phyloP scores from a whole-genome alignment of 1,140 invertebrate species.

The Anadara kagoshimensis region DNA sequence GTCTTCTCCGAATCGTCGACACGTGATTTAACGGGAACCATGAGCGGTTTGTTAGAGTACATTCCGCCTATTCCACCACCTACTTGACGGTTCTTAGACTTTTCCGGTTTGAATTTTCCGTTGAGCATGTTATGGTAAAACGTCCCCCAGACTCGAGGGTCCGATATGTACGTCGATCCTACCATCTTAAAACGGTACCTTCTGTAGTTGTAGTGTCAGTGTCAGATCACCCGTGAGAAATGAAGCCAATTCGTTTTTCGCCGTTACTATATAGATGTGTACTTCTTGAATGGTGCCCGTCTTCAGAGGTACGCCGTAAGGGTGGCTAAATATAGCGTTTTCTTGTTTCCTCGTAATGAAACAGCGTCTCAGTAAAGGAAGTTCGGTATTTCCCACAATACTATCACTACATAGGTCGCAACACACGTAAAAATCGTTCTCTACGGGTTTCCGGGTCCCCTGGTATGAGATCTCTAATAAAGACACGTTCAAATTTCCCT shows the following conservation, averaged over 20 bases:
- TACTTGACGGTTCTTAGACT: not conserved
- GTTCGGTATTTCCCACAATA: slow-evolving; percentile 14
- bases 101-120: not conserved
- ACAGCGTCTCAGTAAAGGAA: slow-evolving; percentile 7
- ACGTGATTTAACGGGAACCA: slow-evolving; percentile 9
- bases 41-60: not conserved
- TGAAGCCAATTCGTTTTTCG: slow-evolving; percentile 4
- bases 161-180: slow-evolving; percentile 2
- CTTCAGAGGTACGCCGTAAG: slow-evolving; percentile 30
- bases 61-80: not conserved
- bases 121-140: slow-evolving; percentile 20
- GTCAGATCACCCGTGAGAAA: slow-evolving; percentile 22
- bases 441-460: not conserved
- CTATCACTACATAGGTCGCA: slow-evolving; percentile 20
- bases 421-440: slow-evolving; percentile 13
- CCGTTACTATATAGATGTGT: slow-evolving; percentile 27
- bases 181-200: slow-evolving; percentile 26
- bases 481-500: not conserved
- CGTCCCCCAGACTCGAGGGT: slow-evolving; percentile 1
- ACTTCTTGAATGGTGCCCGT: slow-evolving; percentile 22
- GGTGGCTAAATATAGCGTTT: not conserved
- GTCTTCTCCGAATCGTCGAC: not conserved
- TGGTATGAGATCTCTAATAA: not conserved
- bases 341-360: too few species aligned
- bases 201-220: slow-evolving; percentile 29